phyloP scores from a whole-genome alignment of 2,888 invertebrate species.

The Petrolisthes manimaculis region DNA sequence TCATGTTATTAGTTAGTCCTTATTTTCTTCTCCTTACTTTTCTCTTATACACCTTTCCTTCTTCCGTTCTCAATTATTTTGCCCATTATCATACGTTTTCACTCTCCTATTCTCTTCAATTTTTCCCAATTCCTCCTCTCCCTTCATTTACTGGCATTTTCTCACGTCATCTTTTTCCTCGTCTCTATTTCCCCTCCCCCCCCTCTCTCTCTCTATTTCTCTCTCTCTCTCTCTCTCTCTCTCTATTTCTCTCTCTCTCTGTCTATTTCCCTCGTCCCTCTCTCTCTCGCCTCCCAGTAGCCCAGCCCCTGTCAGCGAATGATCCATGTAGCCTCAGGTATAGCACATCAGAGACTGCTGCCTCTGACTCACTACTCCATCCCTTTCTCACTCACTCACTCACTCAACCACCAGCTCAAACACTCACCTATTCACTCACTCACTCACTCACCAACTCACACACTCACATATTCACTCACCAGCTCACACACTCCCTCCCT shows the following conservation, averaged over 20 bases:
- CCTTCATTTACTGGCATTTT: no score
- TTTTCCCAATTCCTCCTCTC: background rate
- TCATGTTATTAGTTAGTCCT: background rate
- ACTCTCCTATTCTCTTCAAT: background rate
- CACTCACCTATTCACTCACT: background rate
- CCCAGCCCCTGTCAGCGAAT: no score
- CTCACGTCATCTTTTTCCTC: background rate
- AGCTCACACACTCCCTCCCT: no score
- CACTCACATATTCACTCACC: no score
- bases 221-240: no score
- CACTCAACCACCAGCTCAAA: no score
- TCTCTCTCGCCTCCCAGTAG: background rate
- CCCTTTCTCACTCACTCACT: background rate
- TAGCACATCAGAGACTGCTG: no score
- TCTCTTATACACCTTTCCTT: background rate
- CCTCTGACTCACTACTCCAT: no score
- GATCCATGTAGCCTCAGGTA: no score
- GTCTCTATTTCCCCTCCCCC: no score
- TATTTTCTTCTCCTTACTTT: background rate
- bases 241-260: no score
- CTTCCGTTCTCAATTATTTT: background rate
- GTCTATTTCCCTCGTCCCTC: background rate
- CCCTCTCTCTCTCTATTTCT: conserved; percentile 2
- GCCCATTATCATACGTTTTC: no score
- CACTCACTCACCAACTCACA: background rate